Conservation (phyloP, 2,888 invertebrate species). For the Megamerina dolium region DNA sequence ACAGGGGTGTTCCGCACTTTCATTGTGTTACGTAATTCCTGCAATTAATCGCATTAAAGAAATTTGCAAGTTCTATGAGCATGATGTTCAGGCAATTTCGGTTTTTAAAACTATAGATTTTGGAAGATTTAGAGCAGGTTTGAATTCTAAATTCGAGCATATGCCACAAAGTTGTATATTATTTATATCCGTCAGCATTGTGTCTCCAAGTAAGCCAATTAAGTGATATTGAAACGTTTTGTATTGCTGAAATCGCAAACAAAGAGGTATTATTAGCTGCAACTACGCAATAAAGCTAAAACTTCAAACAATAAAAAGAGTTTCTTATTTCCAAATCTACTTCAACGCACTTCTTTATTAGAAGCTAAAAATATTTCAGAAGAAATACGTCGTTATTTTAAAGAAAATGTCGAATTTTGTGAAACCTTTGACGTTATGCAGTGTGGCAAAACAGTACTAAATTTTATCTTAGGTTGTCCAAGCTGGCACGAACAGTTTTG, state of each 20-base stretch:
- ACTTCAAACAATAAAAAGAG: neutral
- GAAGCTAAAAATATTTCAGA: constrained; percentile 5
- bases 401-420: constrained; percentile 4
- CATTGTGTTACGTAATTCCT: too few relatives aligned
- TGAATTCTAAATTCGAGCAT: neutral
- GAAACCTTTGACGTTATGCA: constrained; percentile 5
- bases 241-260: constrained; percentile 1
- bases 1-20: too few relatives aligned
- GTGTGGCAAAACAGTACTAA: constrained; percentile 7
- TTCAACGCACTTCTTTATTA: constrained; percentile 1
- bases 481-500: constrained; percentile 7
- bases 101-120: neutral
- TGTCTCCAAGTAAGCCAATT: constrained; percentile 2
- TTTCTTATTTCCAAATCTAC: constrained; percentile 6
- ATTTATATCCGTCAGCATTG: constrained; percentile 5
- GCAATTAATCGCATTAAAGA: too few relatives aligned
- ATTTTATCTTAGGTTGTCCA: constrained; percentile 6
- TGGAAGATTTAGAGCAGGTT: neutral
- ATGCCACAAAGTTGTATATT: constrained; percentile 7
- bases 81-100: neutral
- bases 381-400: constrained; percentile 4
- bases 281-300: constrained; percentile 1
- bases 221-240: neutral
- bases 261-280: neutral
- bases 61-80: too few relatives aligned